Evolutionary conservation across 2,113 vertebrate species (phyloP), one percentile per base, ranked within the genome.

Genomic region (Melanostigma gelatinosum): DNA sequence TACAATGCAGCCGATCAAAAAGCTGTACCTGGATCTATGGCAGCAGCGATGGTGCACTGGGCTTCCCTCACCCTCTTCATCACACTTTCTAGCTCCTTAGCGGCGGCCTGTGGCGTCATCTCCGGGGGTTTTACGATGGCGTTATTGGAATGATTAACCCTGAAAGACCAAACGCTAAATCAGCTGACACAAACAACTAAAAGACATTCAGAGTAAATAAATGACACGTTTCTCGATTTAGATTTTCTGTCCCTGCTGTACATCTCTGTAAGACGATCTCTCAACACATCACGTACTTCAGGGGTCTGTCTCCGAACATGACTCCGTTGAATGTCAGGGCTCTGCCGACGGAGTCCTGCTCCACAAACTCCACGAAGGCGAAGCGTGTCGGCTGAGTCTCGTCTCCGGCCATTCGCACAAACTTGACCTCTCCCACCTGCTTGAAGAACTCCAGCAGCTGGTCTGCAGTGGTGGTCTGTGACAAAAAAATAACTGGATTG

Each of bases 121-220:
- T 99, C 98, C 62, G 97, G 98, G 18, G 98, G 98, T 79, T 99
- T 99, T 75, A 99, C 97, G 80, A 99, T 99, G 91, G 97, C 97
- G 77, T 99, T 99, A 92, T 99, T 99, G 94, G 98, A 99, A 95
- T 99, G 98, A 95, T 99, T 99, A 86, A 99, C 98, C 94, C 98
- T 99, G 92, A 67, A 80, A 84, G n/a, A 46, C 52, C 13, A 46
- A 44, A 55, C 27, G 36, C 8, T 7, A 62, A 8, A 15, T 27
- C 10, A 18, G 8, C n/a, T 54, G n/a, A 64, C 12, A 29, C 24
- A 22, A 52, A 52, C 50, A 20, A 22, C 50, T 1, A 7, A 48
- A 46, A 8, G 1, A 27, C 27, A 38, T 38, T 64, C 5, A 32
- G 12, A 75, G 24, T 42, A 20, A 75, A 22, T 29, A 13, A 54